phyloP scores from a whole-genome alignment of 2,113 vertebrate genomes.

The Xiphorhynchus elegans region DNA sequence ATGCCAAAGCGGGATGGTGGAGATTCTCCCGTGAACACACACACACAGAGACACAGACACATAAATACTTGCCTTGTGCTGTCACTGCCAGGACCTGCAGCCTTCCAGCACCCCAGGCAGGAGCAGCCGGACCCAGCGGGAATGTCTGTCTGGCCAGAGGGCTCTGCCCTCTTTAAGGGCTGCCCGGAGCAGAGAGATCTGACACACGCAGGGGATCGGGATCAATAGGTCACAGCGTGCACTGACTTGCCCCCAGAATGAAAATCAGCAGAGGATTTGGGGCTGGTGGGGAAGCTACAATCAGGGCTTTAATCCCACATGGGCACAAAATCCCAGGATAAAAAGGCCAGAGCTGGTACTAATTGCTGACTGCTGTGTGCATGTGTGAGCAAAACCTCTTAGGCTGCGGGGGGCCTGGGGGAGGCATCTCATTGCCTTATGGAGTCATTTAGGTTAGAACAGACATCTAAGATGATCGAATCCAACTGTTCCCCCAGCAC shows the following conservation, averaged over 20 bases:
- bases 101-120: fast-evolving
- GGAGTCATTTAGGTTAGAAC: background rate
- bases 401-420: background rate
- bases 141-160: fast-evolving
- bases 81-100: fast-evolving
- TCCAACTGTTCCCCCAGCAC: background rate
- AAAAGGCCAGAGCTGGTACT: slow-evolving; percentile 44
- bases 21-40: background rate
- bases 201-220: background rate
- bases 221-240: slow-evolving; percentile 40
- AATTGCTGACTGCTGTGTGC: background rate
- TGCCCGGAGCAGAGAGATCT: background rate
- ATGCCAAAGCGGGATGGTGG: fast-evolving
- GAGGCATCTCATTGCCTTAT: background rate
- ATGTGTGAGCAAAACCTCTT: background rate
- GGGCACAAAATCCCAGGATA: slow-evolving; percentile 50
- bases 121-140: fast-evolving
- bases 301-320: slow-evolving; percentile 52
- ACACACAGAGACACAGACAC: too few species aligned
- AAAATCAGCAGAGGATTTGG: slow-evolving; percentile 59
- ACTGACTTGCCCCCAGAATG: slow-evolving; percentile 23
- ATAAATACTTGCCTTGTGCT: background rate
- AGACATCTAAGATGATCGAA: too few species aligned
- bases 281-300: slow-evolving; percentile 19
- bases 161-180: background rate